Base-by-base conservation (phyloP, 2,888 invertebrate species). In the Acrobeloides nanus region DNA sequence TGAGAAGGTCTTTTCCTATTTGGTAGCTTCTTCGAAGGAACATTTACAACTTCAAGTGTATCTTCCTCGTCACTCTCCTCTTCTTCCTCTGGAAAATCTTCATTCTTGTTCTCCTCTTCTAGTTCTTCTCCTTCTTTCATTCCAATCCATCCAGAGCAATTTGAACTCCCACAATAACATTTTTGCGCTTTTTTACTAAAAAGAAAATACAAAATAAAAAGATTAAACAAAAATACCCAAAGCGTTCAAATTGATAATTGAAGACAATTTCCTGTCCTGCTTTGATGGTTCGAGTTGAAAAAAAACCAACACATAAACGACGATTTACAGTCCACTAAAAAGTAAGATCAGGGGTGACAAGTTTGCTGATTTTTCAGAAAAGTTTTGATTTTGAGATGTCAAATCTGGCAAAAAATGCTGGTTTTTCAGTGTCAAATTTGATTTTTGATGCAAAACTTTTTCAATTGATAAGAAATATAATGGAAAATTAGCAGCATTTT, bases 201-300 rank as follows among this genome's bases (percentile, higher is more conserved):
- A 49, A 15, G 8, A n/a, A 15, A n/a, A 68, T 57, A 33, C 38
- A 15, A 38, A 3, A 32, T 8, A 37, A 34, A 29, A 17, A 59
- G 80, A 33, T 17, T 2, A 20, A 15, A 15, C 8, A 38, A 20
- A 60, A 80, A 77, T 76, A 87, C 87, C 89, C 93, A 78, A 92
- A 93, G 71, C 89, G 81, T 76, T 95, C 89, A 76, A 93, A 92
- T 76, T 92, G 87, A 76, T 99, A 99, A 76, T 99, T 93, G 76
- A 99, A 97, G 0, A 93, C 95, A 42, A 99, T 84, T 78, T 99
- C 97, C 75, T 95, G 92, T 0, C 89, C 89, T 0, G 83, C 81
- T 40, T 80, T 75, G 49, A 99, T 86, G 25, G 83, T 82, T 57
- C 85, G 81, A 53, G 84, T 84, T 61, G 90, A 86, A 76, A 97